Percentiles rank a stretch among this genome's conserved stretches.
Evolutionary conservation across 2,797 vertebrate species (phyloP).

Genomic region (Halcyon badia): DNA sequence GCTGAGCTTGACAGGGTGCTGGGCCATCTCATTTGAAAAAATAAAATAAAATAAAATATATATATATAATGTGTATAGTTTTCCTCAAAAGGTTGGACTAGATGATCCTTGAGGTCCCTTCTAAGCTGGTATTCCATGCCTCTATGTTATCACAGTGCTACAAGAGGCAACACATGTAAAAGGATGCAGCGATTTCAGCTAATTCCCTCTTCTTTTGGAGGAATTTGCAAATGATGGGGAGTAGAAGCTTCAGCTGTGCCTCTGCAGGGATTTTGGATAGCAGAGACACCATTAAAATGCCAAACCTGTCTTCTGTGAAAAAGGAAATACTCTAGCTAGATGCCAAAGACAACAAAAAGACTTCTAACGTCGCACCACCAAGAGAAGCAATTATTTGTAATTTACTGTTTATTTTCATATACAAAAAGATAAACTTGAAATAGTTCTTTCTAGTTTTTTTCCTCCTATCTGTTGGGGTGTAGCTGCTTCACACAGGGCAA

Average conservation of each 20-base stretch:
- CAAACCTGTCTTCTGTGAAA: neutral
- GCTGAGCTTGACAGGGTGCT: too few relatives aligned
- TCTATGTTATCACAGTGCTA: neutral
- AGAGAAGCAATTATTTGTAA: conserved; percentile 53
- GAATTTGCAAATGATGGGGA: neutral
- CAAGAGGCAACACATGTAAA: neutral
- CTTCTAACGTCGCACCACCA: neutral
- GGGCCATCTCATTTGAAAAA: too few relatives aligned
- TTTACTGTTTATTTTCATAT: conserved; percentile 95
- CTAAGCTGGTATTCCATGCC: too few relatives aligned
- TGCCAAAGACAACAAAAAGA: neutral
- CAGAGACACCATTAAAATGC: neutral
- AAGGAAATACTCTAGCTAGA: neutral
- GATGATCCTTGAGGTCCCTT: too few relatives aligned
- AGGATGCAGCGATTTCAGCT: neutral
- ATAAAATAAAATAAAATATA: too few relatives aligned
- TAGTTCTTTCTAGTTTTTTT: conserved; percentile 86
- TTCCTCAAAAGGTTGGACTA: too few relatives aligned
- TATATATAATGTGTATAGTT: too few relatives aligned
- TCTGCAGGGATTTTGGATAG: neutral
- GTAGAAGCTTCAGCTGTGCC: neutral
- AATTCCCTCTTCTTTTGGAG: neutral
- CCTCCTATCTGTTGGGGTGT: conserved; percentile 84
- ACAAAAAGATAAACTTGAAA: conserved; percentile 96
- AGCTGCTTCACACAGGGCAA: conserved; percentile 85